Conservation (phyloP, 2,113 vertebrate genomes). For the Nannospalax galili region DNA sequence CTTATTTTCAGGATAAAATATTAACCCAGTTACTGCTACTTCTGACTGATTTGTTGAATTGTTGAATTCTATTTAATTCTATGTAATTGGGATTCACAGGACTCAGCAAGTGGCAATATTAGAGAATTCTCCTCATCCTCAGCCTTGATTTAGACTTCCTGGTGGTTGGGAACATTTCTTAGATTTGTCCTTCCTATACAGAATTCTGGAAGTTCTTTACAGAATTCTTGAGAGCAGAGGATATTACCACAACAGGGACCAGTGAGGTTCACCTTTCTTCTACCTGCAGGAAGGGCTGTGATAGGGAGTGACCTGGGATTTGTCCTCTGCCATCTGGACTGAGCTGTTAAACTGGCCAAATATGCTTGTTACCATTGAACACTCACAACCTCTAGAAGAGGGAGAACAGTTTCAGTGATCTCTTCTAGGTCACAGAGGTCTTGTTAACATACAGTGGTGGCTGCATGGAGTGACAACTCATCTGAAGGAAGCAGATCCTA, state of each 20-base stretch:
- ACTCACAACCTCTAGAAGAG: background rate
- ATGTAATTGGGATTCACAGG: background rate
- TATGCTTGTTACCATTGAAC: background rate
- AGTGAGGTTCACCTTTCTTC: background rate
- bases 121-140: background rate
- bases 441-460: background rate
- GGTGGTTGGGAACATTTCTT: background rate
- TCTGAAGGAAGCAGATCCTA: conserved; percentile 12
- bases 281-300: background rate
- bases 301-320: background rate
- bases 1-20: conserved; percentile 9
- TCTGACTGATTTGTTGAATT: background rate
- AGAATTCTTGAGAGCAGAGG: background rate
- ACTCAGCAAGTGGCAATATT: background rate
- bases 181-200: background rate
- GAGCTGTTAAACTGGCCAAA: background rate
- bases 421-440: background rate
- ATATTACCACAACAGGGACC: background rate
- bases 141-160: background rate
- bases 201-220: background rate
- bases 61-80: background rate
- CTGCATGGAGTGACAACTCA: background rate
- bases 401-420: background rate
- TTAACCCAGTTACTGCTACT: background rate
- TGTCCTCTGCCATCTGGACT: background rate